phyloP scores from a whole-genome alignment of 2,888 invertebrate species.

The Marasmarcha lunaedactyla region DNA sequence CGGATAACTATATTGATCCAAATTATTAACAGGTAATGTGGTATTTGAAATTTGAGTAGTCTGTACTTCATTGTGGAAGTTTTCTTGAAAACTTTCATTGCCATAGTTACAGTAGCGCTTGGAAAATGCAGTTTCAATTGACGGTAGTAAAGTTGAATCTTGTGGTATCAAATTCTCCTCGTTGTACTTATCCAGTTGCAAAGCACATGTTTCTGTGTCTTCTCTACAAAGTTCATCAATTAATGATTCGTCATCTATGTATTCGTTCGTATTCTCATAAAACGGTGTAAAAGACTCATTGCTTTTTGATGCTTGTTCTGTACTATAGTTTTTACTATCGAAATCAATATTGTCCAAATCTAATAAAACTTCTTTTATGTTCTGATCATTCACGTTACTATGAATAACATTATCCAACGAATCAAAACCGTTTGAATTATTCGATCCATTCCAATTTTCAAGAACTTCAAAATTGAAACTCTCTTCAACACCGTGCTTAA shows the following conservation, averaged over 20 bases:
- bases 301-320: conserved; percentile 24
- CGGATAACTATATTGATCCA: conserved; percentile 60
- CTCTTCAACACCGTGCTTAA: conserved; percentile 50
- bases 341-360: conserved; percentile 56
- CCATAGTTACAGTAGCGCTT: conserved; percentile 40
- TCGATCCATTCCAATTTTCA: conserved; percentile 33
- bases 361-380: conserved; percentile 56
- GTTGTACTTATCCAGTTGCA: conserved; percentile 44
- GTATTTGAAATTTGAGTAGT: conserved; percentile 20
- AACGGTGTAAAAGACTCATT: conserved; percentile 23
- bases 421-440: conserved; percentile 35
- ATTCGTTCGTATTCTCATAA: conserved; percentile 40
- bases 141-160: conserved; percentile 46
- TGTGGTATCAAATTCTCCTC: conserved; percentile 40
- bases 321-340: conserved; percentile 39
- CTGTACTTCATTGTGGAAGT: conserved; percentile 18
- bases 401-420: conserved; percentile 50
- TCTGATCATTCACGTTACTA: conserved; percentile 49
- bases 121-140: conserved; percentile 58
- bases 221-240: conserved; percentile 61
- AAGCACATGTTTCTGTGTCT: conserved; percentile 42
- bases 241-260: conserved; percentile 58
- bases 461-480: conserved; percentile 58
- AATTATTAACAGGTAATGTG: conserved; percentile 31
- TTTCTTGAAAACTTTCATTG: conserved; percentile 25